phyloP scores from a whole-genome alignment of 1,140 invertebrate species.

The Oedothorax gibbosus region DNA sequence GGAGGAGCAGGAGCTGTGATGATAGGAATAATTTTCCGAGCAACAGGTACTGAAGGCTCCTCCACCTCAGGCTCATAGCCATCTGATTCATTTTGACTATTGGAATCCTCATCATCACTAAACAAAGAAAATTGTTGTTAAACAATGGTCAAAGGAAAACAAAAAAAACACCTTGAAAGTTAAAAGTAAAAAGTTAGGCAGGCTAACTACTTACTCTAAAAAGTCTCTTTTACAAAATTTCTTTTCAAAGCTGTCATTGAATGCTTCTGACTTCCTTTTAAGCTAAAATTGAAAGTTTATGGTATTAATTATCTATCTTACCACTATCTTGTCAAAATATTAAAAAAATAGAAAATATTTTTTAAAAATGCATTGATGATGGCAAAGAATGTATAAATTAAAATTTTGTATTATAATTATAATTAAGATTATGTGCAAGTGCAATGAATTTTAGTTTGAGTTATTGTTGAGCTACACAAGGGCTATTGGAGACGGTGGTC shows the following conservation, averaged over 20 bases:
- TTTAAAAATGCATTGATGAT: background rate
- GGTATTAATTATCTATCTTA: background rate
- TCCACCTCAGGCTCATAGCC: slow-evolving; percentile 9
- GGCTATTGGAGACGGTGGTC: too few relatives aligned
- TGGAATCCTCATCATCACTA: slow-evolving; percentile 47
- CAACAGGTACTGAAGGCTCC: slow-evolving; percentile 1
- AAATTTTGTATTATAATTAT: too few relatives aligned
- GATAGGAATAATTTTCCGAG: slow-evolving; percentile 28
- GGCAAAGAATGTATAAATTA: too few relatives aligned
- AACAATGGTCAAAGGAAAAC: too few relatives aligned
- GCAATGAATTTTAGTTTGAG: too few relatives aligned
- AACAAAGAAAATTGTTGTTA: background rate
- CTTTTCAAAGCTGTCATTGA: slow-evolving; percentile 42
- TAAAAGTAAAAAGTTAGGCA: background rate
- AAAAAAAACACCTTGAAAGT: background rate
- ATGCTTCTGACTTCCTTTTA: slow-evolving; percentile 54
- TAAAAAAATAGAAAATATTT: slow-evolving; percentile 1
- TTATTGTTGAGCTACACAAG: too few relatives aligned
- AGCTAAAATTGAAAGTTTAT: slow-evolving; percentile 3
- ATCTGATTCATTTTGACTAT: slow-evolving; percentile 48
- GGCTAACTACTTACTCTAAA: slow-evolving; percentile 12
- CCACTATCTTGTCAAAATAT: background rate
- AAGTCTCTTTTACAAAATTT: slow-evolving; percentile 44
- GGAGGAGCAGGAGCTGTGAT: slow-evolving; percentile 24
- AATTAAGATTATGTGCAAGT: too few relatives aligned